phyloP scores from a whole-genome alignment of 1,140 invertebrate species.

The Cotesia typhae region DNA sequence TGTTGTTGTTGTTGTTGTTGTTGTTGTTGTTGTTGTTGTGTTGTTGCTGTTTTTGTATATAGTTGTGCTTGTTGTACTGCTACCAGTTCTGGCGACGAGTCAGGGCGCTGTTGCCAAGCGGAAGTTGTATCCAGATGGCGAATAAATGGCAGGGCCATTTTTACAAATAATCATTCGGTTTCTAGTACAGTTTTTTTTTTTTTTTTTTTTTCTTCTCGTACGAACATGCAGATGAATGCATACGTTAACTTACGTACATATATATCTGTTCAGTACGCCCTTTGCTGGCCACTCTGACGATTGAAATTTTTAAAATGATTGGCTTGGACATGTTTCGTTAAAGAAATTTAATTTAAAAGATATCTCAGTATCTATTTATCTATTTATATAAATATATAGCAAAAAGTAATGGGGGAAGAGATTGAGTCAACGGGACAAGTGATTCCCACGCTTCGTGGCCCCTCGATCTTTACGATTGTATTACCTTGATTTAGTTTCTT shows the following conservation, averaged over 20 bases:
- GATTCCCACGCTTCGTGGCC: constrained; percentile 24
- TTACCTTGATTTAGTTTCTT: constrained; percentile 24
- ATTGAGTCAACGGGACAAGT: constrained; percentile 19
- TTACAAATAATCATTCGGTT: constrained; percentile 14
- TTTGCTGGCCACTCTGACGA: not conserved
- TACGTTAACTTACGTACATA: not conserved
- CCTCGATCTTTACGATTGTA: constrained; percentile 9
- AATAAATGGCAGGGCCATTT: constrained; percentile 25
- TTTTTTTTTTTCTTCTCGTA: not conserved
- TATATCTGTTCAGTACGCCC: not conserved
- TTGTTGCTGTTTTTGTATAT: not conserved
- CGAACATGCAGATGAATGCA: not conserved
- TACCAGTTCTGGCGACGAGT: constrained; percentile 16
- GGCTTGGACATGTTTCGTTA: too few species aligned
- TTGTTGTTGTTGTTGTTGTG: too few species aligned
- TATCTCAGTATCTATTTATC: too few species aligned
- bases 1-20: too few species aligned
- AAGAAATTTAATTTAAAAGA: not conserved
- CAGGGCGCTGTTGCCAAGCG: constrained; percentile 30
- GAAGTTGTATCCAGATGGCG: constrained; percentile 16
- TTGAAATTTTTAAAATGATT: too few species aligned
- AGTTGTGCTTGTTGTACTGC: not conserved
- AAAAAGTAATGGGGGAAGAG: not conserved
- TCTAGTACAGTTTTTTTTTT: not conserved
- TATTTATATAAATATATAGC: not conserved